Evolutionary conservation across 2,888 invertebrate genomes (phyloP), one percentile per base, ranked within the genome.

Genomic region (Lasioglossum pauxillum): DNA sequence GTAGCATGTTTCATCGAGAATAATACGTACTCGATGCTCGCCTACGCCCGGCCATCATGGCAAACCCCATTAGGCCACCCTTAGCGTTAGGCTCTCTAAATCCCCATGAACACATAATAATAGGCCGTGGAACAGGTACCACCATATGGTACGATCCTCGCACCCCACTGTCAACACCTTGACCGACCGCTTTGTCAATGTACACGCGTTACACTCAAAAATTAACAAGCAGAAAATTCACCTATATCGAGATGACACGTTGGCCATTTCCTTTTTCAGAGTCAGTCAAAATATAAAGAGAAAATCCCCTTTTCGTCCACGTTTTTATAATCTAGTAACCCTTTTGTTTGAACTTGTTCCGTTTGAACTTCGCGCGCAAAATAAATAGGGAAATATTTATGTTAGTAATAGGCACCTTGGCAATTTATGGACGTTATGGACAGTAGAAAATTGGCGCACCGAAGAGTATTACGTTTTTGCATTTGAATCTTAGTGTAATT

Each of bases 171-270:
- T 93, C 92, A 88, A 90, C 91, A 92, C 89, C 90, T 86, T 81
- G 90, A 80, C 86, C 87, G 87, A 88, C 81, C 83, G 75, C 72
- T 75, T 87, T 85, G 82, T 64, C 82, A 82, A 80, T 44, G 81
- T 83, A 89, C 91, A 88, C 88, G 91, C 90, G 89, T 64, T 27
- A 31, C 91, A 92, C 94, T 94, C 91, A 83, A 90, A 84, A 87
- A 88, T 95, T 93, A 95, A 95, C 93, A 92, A 92, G 92, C 95
- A 94, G 92, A 93, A 95, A 95, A 95, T 95, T 93, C 90, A 86
- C 90, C 93, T 92, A 94, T 94, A 91, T 93, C 93, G 91, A 93
- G 92, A 93, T 83, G 85, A 81, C 86, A 75, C 91, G 93, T 89
- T 94, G 93, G 78, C 89, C 94, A 93, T 91, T 94, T 95, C 90